phyloP scores from a whole-genome alignment of 2,113 vertebrate species.

The Poeciliopsis turrubarensis region DNA sequence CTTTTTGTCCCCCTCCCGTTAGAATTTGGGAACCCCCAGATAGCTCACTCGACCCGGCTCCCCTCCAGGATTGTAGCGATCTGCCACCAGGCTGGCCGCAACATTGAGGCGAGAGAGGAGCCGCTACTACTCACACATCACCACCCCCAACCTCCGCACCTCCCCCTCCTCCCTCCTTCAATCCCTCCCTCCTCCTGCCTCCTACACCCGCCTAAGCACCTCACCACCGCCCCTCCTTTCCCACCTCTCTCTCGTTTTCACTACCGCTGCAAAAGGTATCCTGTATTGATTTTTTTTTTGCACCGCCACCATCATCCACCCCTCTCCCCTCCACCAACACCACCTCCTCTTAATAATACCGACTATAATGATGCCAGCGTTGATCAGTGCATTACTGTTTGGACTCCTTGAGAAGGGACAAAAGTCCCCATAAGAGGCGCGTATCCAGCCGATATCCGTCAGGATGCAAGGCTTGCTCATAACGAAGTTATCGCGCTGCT shows the following conservation, averaged over 20 bases:
- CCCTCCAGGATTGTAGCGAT: conserved; percentile 82
- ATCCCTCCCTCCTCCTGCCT: conserved; percentile 22
- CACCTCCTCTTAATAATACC: conserved; percentile 72
- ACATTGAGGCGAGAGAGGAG: conserved; percentile 81
- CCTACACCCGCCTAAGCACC: background rate
- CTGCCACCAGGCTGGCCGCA: conserved; percentile 82
- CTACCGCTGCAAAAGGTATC: conserved; percentile 81
- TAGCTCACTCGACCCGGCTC: conserved; percentile 81
- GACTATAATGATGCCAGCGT: conserved; percentile 74
- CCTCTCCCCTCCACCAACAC: conserved; percentile 5
- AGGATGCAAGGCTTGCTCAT: conserved; percentile 51
- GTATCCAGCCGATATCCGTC: conserved; percentile 17
- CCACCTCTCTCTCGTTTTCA: conserved; percentile 75
- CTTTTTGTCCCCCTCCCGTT: conserved; percentile 70
- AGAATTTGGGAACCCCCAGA: conserved; percentile 81
- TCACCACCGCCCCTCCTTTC: background rate
- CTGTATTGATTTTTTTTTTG: conserved; percentile 78
- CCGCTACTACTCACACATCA: conserved; percentile 84
- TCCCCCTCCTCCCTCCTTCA: conserved; percentile 22
- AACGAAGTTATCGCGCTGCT: conserved; percentile 61
- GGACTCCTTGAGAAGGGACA: conserved; percentile 46
- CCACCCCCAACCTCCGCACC: conserved; percentile 68
- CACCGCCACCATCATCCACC: conserved; percentile 18
- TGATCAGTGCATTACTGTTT: conserved; percentile 72
- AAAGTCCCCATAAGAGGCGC: conserved; percentile 40